Conservation (phyloP, 1,140 invertebrate genomes). For the Phocides pigmalion region DNA sequence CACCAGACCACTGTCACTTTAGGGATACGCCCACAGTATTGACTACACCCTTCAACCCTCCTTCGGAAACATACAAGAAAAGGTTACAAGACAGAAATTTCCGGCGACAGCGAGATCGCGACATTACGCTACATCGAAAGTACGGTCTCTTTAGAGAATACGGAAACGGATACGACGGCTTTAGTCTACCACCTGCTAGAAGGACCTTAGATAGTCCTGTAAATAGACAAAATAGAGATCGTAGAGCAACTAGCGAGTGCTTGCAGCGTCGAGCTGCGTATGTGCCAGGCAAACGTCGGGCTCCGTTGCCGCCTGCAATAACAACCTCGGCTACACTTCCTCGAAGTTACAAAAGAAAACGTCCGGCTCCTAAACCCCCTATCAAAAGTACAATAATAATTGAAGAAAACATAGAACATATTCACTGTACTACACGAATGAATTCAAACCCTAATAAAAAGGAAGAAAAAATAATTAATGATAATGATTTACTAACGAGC, state of each 20-base stretch:
- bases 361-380: slow-evolving; percentile 68
- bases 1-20: slow-evolving; percentile 78
- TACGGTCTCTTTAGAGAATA: slow-evolving; percentile 85
- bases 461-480: slow-evolving; percentile 25
- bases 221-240: slow-evolving; percentile 63
- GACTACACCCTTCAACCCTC: slow-evolving; percentile 76
- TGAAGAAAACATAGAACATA: slow-evolving; percentile 46
- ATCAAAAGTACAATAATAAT: slow-evolving; percentile 20
- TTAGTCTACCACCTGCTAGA: slow-evolving; percentile 82
- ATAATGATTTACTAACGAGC: slow-evolving; percentile 32
- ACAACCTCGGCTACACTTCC: slow-evolving; percentile 45
- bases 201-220: slow-evolving; percentile 49
- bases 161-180: slow-evolving; percentile 75
- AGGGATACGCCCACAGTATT: slow-evolving; percentile 64
- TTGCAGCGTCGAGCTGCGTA: slow-evolving; percentile 83
- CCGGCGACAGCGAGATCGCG: slow-evolving; percentile 82
- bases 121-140: slow-evolving; percentile 86
- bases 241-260: slow-evolving; percentile 84
- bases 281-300: slow-evolving; percentile 90
- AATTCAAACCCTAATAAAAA: slow-evolving; percentile 35
- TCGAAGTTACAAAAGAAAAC: slow-evolving; percentile 60
- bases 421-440: slow-evolving; percentile 45
- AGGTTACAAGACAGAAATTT: slow-evolving; percentile 85
- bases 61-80: slow-evolving; percentile 85
- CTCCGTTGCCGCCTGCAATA: slow-evolving; percentile 86